Evolutionary conservation across 2,113 vertebrate species (phyloP).

Genomic region (Carettochelys insculpta): DNA sequence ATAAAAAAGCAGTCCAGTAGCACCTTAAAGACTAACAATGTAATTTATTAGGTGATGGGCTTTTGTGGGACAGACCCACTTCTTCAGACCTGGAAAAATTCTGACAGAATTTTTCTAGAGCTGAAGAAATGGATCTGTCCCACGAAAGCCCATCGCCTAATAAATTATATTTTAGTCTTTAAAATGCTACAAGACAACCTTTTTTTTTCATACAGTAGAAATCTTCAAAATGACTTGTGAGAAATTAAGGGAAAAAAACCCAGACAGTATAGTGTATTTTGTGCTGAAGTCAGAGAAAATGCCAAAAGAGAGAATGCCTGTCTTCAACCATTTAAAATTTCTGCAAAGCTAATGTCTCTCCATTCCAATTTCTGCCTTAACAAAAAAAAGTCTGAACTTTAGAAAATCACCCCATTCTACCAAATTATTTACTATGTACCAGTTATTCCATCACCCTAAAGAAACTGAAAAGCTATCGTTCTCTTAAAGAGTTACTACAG

Average conservation of each 20-base stretch:
- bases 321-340: constrained; percentile 24
- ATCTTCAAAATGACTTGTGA: not conserved
- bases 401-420: constrained; percentile 5
- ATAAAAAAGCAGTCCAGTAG: too few species aligned
- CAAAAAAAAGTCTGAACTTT: not conserved
- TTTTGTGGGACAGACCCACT: too few species aligned
- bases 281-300: not conserved
- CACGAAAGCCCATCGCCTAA: too few species aligned
- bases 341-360: not conserved
- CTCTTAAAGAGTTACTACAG: not conserved
- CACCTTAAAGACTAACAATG: too few species aligned
- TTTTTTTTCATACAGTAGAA: not conserved
- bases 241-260: not conserved
- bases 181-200: too few species aligned
- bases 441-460: not conserved
- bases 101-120: too few species aligned
- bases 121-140: too few species aligned
- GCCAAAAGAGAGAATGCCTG: constrained; percentile 9
- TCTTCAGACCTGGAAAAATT: too few species aligned
- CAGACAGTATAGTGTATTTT: not conserved
- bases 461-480: not conserved
- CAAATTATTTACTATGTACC: constrained; percentile 7
- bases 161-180: too few species aligned
- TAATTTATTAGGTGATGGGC: too few species aligned
- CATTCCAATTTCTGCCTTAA: not conserved